phyloP scores from a whole-genome alignment of 1,140 invertebrate species.

The Eumaeus atala region DNA sequence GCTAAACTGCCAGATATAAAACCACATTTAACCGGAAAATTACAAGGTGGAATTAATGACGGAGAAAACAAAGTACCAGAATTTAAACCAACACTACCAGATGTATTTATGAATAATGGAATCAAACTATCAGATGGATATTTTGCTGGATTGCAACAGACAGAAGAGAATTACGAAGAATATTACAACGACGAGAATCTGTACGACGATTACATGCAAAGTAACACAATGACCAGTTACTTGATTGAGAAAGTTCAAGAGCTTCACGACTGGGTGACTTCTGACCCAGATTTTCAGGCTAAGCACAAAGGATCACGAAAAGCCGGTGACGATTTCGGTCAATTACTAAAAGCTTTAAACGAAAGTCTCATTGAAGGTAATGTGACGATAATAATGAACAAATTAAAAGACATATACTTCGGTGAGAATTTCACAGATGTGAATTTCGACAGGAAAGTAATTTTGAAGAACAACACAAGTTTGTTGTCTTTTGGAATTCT shows the following conservation, averaged over 20 bases:
- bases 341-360: conserved; percentile 58
- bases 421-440: conserved; percentile 44
- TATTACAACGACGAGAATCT: conserved; percentile 60
- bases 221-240: conserved; percentile 60
- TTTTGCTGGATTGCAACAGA: conserved; percentile 30
- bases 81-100: conserved; percentile 49
- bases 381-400: conserved; percentile 59
- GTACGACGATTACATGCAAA: conserved; percentile 63
- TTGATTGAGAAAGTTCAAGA: conserved; percentile 71
- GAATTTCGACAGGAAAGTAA: conserved; percentile 42
- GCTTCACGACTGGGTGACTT: conserved; percentile 68
- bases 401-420: conserved; percentile 71
- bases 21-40: not conserved
- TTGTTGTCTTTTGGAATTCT: conserved; percentile 75
- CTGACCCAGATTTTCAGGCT: conserved; percentile 47
- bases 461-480: conserved; percentile 67
- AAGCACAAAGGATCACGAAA: conserved; percentile 25
- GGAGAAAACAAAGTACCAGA: conserved; percentile 31
- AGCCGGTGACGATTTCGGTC: conserved; percentile 40
- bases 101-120: conserved; percentile 31
- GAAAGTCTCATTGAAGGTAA: conserved; percentile 68
- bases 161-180: conserved; percentile 42
- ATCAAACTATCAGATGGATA: conserved; percentile 38
- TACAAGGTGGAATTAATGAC: not conserved
- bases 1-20: conserved; percentile 27